Evolutionary conservation across 2,888 invertebrate species (phyloP), one percentile per base, ranked within the genome.

Genomic region (Drosophila formosana): DNA sequence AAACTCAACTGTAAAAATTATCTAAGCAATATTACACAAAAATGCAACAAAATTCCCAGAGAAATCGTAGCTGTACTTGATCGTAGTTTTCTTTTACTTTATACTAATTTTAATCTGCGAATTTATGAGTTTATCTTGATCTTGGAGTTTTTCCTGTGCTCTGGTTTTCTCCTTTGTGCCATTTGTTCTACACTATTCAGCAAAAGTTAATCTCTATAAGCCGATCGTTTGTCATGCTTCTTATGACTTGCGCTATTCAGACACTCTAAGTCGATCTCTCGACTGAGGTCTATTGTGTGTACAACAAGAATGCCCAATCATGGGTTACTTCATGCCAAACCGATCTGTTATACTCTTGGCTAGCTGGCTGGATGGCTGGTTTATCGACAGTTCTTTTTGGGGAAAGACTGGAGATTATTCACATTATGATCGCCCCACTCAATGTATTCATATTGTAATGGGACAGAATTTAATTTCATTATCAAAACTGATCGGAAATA

Each of bases 211-310:
- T 75, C 78, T 74, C 18, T 28, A 49, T 66, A 78, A 66, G 60
- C 46, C 75, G 75, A 78, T 66, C 78, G 52, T 74, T 69, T 78
- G 65, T 75, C 69, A 69, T 62, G 75, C 75, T 65, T 58, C 78
- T 66, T 74, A 68, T 49, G 55, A 49, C 58, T 47, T 49, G 45
- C 60, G 51, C 52, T 43, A 62, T 41, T 25, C 41, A 30, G 45
- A 11, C 30, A 66, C 26, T 45, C 23, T 41, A 13, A 41, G 39
- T 3, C 39, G 8, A 26, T 37, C 46, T 28, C 30, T 45, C 23
- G 9, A 9, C 23, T 43, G 23, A 32, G 57, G 4, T 51, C 69
- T 60, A 63, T 82, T 79, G 67, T 80, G 67, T 76, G 39, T 5
- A 25, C 5, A 49, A 50, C 51, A 51, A 68, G 68, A 73, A 73